These are phyloP conservation scores for Montifringilla adamsi DNA, from an alignment of 2,113 vertebrate species.

Conservation along the genomic window DNA sequence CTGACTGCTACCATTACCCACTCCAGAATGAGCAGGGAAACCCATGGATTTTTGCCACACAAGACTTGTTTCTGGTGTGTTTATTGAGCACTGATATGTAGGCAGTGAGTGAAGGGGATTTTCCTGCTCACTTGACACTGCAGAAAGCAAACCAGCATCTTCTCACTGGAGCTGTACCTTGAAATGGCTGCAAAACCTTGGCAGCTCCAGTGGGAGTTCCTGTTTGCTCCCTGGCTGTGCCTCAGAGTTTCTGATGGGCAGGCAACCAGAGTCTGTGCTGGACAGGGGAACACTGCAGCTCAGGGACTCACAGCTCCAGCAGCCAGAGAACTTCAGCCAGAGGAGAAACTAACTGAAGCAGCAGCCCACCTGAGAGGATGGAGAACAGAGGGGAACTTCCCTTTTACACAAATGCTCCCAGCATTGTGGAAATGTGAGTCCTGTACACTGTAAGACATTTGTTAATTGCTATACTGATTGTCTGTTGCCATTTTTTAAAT, in stretches of 20 bases:
- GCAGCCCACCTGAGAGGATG: not conserved
- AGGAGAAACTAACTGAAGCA: not conserved
- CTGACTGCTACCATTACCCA: not conserved
- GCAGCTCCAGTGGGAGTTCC: not conserved
- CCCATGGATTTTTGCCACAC: not conserved
- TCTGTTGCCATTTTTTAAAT: not conserved
- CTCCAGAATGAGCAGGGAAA: not conserved
- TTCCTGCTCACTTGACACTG: not conserved
- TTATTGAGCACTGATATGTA: not conserved
- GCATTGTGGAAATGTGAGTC: not conserved
- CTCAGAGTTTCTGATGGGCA: not conserved
- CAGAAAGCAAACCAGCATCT: not conserved
- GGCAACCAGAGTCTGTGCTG: not conserved
- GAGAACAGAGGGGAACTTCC: not conserved
- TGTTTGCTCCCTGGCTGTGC: not conserved
- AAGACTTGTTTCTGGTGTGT: not conserved
- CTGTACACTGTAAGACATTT: not conserved
- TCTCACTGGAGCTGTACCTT: not conserved
- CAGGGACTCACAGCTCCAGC: not conserved
- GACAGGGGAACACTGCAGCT: not conserved
- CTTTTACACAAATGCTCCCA: not conserved
- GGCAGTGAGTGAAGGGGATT: not conserved
- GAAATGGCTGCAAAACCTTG: not conserved
- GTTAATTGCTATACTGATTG: not conserved
- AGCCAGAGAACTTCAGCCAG: not conserved